phyloP scores from a whole-genome alignment of 2,888 invertebrate species.

The Platerodrilus igneus region DNA sequence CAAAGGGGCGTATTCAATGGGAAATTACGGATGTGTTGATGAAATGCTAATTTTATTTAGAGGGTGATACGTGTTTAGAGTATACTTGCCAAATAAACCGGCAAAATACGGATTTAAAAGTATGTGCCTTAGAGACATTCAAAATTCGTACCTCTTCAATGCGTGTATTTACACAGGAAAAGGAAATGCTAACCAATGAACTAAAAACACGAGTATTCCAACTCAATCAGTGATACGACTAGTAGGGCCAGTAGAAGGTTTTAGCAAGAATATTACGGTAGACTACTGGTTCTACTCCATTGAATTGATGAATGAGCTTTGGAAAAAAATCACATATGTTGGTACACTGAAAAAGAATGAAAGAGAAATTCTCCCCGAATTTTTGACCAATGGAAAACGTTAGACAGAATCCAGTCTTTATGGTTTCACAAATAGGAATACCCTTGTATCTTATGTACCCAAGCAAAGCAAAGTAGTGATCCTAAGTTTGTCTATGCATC shows the following conservation, averaged over 20 bases:
- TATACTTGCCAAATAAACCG: constrained; percentile 29
- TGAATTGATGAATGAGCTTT: constrained; percentile 22
- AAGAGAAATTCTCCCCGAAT: constrained; percentile 29
- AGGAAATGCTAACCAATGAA: constrained; percentile 18
- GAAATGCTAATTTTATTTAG: constrained; percentile 13
- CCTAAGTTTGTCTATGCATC: no score
- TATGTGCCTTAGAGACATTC: constrained; percentile 23
- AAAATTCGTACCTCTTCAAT: constrained; percentile 22
- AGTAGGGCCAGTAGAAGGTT: constrained; percentile 20
- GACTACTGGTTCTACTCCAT: constrained; percentile 30
- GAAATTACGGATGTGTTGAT: constrained; percentile 8
- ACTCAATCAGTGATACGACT: constrained; percentile 24
- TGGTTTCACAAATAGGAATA: constrained; percentile 26
- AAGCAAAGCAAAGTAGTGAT: no score
- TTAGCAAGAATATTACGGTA: constrained; percentile 30
- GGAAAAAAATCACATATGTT: constrained; percentile 21
- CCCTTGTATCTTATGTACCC: no score
- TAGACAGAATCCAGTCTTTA: constrained; percentile 16
- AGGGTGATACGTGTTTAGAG: constrained; percentile 3
- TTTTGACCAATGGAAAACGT: constrained; percentile 25
- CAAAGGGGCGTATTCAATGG: constrained; percentile 9
- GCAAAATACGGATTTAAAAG: constrained; percentile 32
- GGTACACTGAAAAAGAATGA: constrained; percentile 32
- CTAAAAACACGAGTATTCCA: constrained; percentile 22
- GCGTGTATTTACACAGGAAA: constrained; percentile 28